These are phyloP conservation scores for Microchirus variegatus DNA, from an alignment of 2,797 vertebrate species.

Conservation along the genomic window DNA sequence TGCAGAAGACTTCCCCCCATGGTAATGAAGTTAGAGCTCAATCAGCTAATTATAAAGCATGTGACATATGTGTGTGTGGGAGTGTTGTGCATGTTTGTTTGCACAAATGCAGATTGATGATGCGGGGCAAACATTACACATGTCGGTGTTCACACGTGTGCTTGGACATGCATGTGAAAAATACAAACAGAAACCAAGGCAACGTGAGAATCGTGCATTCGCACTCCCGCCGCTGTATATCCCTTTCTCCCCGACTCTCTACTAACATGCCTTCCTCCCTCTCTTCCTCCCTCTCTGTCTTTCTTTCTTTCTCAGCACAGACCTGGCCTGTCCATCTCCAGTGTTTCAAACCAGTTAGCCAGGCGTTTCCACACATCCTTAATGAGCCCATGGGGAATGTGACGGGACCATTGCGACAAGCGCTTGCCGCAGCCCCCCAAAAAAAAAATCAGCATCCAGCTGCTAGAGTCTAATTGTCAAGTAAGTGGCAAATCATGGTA, in stretches of 20 bases:
- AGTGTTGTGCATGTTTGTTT: constrained; percentile 24
- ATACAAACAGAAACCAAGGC: constrained; percentile 3
- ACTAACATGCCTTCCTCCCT: background rate
- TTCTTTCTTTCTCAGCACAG: constrained; percentile 20
- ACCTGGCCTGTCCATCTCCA: constrained; percentile 53
- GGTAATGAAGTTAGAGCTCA: constrained; percentile 71
- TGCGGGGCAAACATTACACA: constrained; percentile 25
- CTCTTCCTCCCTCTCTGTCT: background rate
- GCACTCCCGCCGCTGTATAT: constrained; percentile 2
- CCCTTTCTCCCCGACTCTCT: background rate
- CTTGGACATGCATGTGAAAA: constrained; percentile 19
- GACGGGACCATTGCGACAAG: constrained; percentile 55
- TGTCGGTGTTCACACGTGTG: constrained; percentile 12
- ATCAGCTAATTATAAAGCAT: constrained; percentile 74
- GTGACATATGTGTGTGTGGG: constrained; percentile 32
- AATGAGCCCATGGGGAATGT: constrained; percentile 70
- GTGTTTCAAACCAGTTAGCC: constrained; percentile 65
- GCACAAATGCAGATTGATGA: constrained; percentile 22
- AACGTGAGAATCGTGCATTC: background rate
- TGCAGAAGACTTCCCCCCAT: constrained; percentile 51
- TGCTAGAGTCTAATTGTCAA: constrained; percentile 72
- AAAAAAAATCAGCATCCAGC: constrained; percentile 73
- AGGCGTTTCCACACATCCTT: constrained; percentile 52
- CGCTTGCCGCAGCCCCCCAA: constrained; percentile 26
- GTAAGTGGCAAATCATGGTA: constrained; percentile 68